Conservation (phyloP, 2,888 invertebrate species). For the Heliconius ethilla region DNA sequence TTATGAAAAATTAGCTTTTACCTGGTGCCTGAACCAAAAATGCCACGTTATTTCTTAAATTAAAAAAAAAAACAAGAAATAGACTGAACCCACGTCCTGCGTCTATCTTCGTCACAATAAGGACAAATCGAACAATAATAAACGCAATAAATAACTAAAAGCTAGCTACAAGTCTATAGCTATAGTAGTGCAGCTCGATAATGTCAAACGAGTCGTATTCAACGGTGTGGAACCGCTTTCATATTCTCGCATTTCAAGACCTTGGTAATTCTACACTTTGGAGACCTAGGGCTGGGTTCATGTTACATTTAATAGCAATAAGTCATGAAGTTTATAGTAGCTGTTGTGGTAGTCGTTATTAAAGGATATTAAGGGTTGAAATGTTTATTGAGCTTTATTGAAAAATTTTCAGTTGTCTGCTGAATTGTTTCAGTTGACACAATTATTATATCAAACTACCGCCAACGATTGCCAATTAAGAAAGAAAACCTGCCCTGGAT, state of each 20-base stretch:
- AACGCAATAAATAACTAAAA: slow-evolving; percentile 23
- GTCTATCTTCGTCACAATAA: neutral
- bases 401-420: neutral
- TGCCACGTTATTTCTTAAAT: neutral
- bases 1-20: too few relatives aligned
- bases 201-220: slow-evolving; percentile 39
- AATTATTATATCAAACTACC: too few relatives aligned
- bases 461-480: too few relatives aligned
- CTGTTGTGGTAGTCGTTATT: slow-evolving; percentile 7
- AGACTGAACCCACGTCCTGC: neutral
- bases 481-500: too few relatives aligned
- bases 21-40: too few relatives aligned
- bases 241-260: slow-evolving; percentile 44
- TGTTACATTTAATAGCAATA: slow-evolving; percentile 26
- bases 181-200: slow-evolving; percentile 30
- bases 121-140: slow-evolving; percentile 5
- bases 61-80: neutral
- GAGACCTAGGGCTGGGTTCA: slow-evolving; percentile 19
- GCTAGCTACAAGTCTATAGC: neutral
- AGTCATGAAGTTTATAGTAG: slow-evolving; percentile 19
- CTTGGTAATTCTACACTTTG: slow-evolving; percentile 37
- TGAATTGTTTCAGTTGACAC: too few relatives aligned
- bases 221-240: slow-evolving; percentile 43
- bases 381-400: neutral
- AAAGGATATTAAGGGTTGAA: neutral